A percentile compares a stretch with the other conserved stretches of the same genome.
These are phyloP conservation scores for Heliothis peltigera DNA, from an alignment of 2,888 invertebrate genomes.

Conservation along the genomic window DNA sequence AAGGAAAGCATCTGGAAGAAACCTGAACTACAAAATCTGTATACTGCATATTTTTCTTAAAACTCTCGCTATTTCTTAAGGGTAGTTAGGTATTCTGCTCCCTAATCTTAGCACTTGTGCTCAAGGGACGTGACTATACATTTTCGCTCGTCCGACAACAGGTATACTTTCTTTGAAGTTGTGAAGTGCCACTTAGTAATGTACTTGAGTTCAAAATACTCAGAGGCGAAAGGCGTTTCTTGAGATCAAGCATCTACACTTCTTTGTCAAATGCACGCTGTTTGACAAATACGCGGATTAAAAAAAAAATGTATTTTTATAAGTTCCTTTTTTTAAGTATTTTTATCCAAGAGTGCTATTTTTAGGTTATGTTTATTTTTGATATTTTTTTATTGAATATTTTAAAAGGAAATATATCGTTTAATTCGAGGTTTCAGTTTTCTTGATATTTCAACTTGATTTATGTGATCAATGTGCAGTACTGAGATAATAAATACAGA, in stretches of 20 bases:
- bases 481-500: too few relatives aligned
- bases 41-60: background rate
- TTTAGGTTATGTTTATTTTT: too few relatives aligned
- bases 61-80: background rate
- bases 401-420: background rate
- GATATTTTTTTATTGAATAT: background rate
- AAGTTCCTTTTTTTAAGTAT: background rate
- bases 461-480: background rate
- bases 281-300: background rate
- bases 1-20: too few relatives aligned
- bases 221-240: slow-evolving; percentile 54
- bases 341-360: background rate
- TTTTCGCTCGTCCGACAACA: slow-evolving; percentile 24
- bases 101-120: slow-evolving; percentile 9
- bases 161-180: slow-evolving; percentile 67
- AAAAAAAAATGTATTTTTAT: background rate
- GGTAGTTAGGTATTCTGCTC: background rate
- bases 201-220: slow-evolving; percentile 60
- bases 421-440: background rate
- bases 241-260: slow-evolving; percentile 39
- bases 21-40: too few relatives aligned
- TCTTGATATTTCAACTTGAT: background rate
- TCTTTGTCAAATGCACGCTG: slow-evolving; percentile 38
- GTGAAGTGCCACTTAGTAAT: slow-evolving; percentile 70
- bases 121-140: slow-evolving; percentile 17